Evolutionary conservation across 2,888 invertebrate species (phyloP).

Genomic region (Piscicola geometra): DNA sequence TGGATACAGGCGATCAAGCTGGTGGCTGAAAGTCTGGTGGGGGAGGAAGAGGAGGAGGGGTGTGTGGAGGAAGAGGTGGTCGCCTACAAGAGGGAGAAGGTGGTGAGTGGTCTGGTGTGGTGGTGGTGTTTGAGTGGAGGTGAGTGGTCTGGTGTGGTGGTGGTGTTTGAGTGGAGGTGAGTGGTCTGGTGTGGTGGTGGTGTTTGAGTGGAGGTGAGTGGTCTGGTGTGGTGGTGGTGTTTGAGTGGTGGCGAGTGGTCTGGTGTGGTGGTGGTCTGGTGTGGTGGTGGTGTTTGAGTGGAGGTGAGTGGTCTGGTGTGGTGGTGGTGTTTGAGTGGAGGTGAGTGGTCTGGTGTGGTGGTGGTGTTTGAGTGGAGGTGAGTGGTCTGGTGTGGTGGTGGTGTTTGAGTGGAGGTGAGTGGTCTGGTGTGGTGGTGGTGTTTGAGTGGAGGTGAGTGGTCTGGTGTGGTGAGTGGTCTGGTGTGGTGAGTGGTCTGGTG

Average conservation of each 20-base stretch:
- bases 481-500: too few relatives aligned
- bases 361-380: too few relatives aligned
- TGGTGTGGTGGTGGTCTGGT: background rate
- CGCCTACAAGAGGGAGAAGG: background rate
- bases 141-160: background rate
- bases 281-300: too few relatives aligned
- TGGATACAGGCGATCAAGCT: conserved; percentile 77
- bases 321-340: too few relatives aligned
- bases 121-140: background rate
- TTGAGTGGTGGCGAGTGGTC: background rate
- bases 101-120: background rate
- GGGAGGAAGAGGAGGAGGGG: conserved; percentile 7
- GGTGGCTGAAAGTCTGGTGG: conserved; percentile 59
- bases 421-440: too few relatives aligned
- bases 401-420: too few relatives aligned
- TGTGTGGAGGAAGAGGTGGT: background rate
- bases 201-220: background rate
- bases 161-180: background rate
- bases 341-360: too few relatives aligned
- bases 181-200: background rate
- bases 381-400: too few relatives aligned
- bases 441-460: too few relatives aligned
- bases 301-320: too few relatives aligned
- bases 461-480: too few relatives aligned
- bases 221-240: background rate